Evolutionary conservation across 2,797 vertebrate species (phyloP).

Genomic region (Sebastes diploproa): DNA sequence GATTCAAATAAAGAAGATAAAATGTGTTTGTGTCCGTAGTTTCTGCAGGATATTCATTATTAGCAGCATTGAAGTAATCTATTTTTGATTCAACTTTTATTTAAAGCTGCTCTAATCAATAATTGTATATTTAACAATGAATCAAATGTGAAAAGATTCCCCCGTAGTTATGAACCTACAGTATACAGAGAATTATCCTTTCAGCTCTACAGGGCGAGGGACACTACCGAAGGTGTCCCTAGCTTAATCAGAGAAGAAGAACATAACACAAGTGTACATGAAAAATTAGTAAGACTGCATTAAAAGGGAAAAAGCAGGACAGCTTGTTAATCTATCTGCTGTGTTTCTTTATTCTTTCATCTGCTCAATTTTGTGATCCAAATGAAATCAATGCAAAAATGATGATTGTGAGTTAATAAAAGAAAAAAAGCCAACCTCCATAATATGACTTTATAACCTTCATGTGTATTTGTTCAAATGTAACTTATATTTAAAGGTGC

Average conservation of each 20-base stretch:
- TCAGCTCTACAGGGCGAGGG: not conserved
- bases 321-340: not conserved
- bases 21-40: not conserved
- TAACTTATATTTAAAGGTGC: not conserved
- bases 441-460: not conserved
- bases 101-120: not conserved
- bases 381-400: too few relatives aligned
- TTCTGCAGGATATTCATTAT: slow-evolving; percentile 1
- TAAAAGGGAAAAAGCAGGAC: not conserved
- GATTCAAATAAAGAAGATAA: slow-evolving; percentile 9
- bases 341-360: too few relatives aligned
- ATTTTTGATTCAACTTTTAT: not conserved
- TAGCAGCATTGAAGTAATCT: not conserved
- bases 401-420: not conserved
- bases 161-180: not conserved
- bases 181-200: not conserved
- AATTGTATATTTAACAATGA: not conserved
- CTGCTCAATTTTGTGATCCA: too few relatives aligned
- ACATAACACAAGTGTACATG: not conserved
- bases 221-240: not conserved
- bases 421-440: not conserved
- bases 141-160: not conserved
- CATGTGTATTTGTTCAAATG: fast-evolving
- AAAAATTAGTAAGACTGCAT: too few relatives aligned
- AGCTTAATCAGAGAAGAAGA: not conserved